Evolutionary conservation across 2,888 invertebrate genomes (phyloP), one percentile per base, ranked within the genome.

Genomic region (Drosophila prolongata): DNA sequence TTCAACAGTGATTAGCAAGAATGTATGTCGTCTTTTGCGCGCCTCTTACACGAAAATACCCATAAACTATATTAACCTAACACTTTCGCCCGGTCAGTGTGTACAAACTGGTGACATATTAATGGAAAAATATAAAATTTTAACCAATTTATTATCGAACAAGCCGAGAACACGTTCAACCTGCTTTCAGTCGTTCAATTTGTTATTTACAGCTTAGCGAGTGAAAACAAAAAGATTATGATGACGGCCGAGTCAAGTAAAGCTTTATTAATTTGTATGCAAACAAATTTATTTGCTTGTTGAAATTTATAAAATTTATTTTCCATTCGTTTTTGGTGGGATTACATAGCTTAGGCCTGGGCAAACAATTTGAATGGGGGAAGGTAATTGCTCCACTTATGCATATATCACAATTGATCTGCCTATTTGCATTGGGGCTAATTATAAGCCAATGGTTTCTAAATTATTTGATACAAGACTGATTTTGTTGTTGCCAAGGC

Each of bases 251-350:
- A 77, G 74, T 67, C 49, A 71, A 47, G 58, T 61, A 70, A 76
- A 77, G 57, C 75, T 53, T 60, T 85, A 72, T 64, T 80, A 79
- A 82, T 75, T 76, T 75, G 59, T 62, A 75, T 75, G 78, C 85
- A 79, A 84, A 83, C 83, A 81, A 79, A 76, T 74, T 72, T 50
- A 55, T 67, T 52, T 68, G 72, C 58, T 43, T 71, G 58, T 60
- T 68, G 77, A 66, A 75, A 53, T 74, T 76, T 79, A 76, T 79
- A 75, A 72, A 75, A 65, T 61, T 59, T 61, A 27, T 16, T 27
- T 27, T 49, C 14, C 44, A 38, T 30, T 10, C 47, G 16, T 8
- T 14, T 40, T 8, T 9, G 16, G 11, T 24, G 27, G 56, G 58
- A 27, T 27, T 35, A 37, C 38, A 6, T 10, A 19, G 34, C 46